Evolutionary conservation across 2,113 vertebrate species (phyloP).

Genomic region (Rhabdomys dilectus): DNA sequence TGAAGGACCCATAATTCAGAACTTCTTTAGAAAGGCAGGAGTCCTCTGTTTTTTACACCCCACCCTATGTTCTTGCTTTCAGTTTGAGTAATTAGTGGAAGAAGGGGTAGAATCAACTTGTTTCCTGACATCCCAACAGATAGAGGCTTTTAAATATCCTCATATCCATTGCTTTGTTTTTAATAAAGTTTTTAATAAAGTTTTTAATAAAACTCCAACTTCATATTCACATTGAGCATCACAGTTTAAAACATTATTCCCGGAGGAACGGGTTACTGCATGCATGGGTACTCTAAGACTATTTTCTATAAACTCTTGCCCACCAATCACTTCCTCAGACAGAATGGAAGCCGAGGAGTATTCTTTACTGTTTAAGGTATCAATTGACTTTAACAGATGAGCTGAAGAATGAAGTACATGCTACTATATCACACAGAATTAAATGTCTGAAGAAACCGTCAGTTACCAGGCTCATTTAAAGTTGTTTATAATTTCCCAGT

Average conservation of each 20-base stretch:
- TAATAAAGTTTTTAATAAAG: no score
- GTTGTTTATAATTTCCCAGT: background rate
- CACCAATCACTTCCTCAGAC: constrained; percentile 5
- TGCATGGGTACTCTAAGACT: background rate
- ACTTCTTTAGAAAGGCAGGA: background rate
- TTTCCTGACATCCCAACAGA: background rate
- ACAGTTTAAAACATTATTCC: background rate
- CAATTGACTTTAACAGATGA: background rate
- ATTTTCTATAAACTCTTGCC: background rate
- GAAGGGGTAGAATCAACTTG: background rate
- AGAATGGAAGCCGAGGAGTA: constrained; percentile 30
- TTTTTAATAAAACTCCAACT: no score
- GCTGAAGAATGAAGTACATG: background rate
- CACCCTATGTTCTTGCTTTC: background rate
- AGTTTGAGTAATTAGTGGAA: background rate
- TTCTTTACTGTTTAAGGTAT: background rate
- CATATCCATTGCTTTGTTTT: background rate
- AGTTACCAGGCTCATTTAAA: constrained; percentile 29
- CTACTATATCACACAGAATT: background rate
- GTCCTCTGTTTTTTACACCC: background rate
- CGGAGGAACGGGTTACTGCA: no score
- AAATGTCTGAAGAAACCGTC: background rate
- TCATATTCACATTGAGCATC: background rate
- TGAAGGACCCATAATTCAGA: background rate
- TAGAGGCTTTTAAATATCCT: background rate